Evolutionary conservation across 2,797 vertebrate genomes (phyloP), one percentile per base, ranked within the genome.

Genomic region (Pelodytes ibericus): DNA sequence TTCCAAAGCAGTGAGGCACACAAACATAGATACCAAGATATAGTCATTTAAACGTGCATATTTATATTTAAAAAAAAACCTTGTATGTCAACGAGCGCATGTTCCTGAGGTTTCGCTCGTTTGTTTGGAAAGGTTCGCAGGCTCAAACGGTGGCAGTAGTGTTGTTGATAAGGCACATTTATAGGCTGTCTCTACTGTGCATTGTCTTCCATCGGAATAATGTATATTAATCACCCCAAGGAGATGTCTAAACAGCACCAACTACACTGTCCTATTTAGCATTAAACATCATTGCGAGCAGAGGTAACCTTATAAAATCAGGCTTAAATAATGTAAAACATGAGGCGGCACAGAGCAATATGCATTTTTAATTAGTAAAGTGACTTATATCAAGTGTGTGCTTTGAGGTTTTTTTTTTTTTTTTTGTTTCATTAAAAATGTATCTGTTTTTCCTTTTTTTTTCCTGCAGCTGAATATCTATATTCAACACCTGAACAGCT

Each of bases 311-410:
- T 92, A 93, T 94, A 94, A 93, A 92, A 86, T 92, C 89, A 85
- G 89, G 91, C 91, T 95, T 99, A 94, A 98, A 99, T 98, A 98
- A 98, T 98, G 95, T 95, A 98, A 92, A 92, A 88, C 87, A 92
- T 80, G 90, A 95, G 94, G 90, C 93, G 86, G 94, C 94, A 90
- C 94, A 89, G 94, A 95, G 96, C 95, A 94, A 96, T 96, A 97
- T 98, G 86, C 96, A 98, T 98, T 98, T 97, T 98, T 99, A 98
- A 99, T 98, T 97, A 96, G 94, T 97, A 97, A 99, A 98, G 95
- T 97, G 95, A 97, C 95, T 97, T 98, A 98, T 98, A 98, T 97
- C 92, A 93, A 94, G 94, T 94, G 95, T 96, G 93, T 94, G 94
- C 95, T 98, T 98, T 97, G 95, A 98, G 95, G 95, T 96, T 98